Percentiles rank a stretch among this genome's conserved stretches.
Evolutionary conservation across 2,113 vertebrate genomes (phyloP).

Genomic region (Lampris incognitus): DNA sequence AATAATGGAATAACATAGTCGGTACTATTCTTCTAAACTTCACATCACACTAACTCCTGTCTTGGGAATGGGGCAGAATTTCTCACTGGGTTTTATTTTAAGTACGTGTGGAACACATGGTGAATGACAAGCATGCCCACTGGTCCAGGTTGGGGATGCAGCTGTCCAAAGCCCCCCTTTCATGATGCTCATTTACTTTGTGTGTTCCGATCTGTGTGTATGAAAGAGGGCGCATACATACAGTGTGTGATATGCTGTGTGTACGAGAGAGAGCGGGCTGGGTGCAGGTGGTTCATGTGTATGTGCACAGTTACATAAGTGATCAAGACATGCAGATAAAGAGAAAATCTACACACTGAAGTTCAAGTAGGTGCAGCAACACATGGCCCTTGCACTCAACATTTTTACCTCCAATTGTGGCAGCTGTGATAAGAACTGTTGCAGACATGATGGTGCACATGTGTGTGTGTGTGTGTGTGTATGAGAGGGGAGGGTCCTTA

Average conservation of each 20-base stretch:
- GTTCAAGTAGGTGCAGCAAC: conserved; percentile 41
- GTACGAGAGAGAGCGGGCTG: background rate
- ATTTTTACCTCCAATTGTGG: conserved; percentile 37
- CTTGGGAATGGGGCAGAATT: conserved; percentile 58
- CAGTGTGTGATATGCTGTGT: conserved; percentile 1
- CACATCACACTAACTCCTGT: background rate
- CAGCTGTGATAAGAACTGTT: conserved; percentile 23
- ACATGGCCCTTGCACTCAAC: conserved; percentile 27
- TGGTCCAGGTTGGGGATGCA: conserved; percentile 50
- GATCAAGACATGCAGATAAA: conserved; percentile 52
- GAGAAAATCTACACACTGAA: background rate
- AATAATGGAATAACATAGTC: background rate
- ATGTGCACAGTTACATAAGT: background rate
- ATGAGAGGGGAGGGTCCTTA: conserved; percentile 20
- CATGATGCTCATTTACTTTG: conserved; percentile 52
- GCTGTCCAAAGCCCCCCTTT: conserved; percentile 73
- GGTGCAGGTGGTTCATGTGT: conserved; percentile 2
- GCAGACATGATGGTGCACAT: background rate
- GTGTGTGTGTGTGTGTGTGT: conserved; percentile 16
- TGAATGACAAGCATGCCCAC: conserved; percentile 62
- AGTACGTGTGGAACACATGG: conserved; percentile 73
- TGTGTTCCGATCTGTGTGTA: conserved; percentile 18
- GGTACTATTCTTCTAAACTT: conserved; percentile 7
- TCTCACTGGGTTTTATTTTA: conserved; percentile 72
- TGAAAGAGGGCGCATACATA: background rate